These are phyloP conservation scores for Bombyx mori DNA, from an alignment of 1,140 invertebrate genomes.

Conservation along the genomic window DNA sequence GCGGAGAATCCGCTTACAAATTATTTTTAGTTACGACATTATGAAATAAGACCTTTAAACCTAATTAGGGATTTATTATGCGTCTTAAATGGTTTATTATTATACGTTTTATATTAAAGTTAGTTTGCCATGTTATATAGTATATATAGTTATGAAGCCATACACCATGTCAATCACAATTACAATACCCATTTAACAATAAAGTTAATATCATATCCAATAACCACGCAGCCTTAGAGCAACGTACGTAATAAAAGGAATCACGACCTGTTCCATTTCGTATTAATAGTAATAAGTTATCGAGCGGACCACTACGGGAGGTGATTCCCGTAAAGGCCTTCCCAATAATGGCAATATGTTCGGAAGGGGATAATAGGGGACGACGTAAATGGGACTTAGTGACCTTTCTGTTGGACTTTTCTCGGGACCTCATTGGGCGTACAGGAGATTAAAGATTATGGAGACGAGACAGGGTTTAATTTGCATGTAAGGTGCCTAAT, in stretches of 20 bases:
- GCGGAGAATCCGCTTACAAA: too few species aligned
- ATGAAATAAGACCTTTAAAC: too few species aligned
- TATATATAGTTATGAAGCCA: too few species aligned
- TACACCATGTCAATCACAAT: too few species aligned
- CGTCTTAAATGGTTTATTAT: too few species aligned
- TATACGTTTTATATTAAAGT: too few species aligned
- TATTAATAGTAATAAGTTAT: constrained; percentile 27
- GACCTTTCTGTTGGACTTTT: constrained; percentile 22
- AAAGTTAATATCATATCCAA: constrained; percentile 1
- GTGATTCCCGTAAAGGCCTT: constrained; percentile 48
- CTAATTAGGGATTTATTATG: too few species aligned
- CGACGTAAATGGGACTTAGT: constrained; percentile 42
- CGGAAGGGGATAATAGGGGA: constrained; percentile 41
- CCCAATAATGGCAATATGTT: constrained; percentile 49
- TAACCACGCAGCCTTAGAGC: background rate
- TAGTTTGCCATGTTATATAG: too few species aligned
- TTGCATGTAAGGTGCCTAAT: too few species aligned
- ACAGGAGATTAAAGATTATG: constrained; percentile 3
- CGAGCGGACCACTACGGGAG: constrained; percentile 14
- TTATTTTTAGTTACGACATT: too few species aligned
- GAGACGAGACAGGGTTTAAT: background rate
- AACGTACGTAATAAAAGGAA: constrained; percentile 9
- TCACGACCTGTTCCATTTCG: constrained; percentile 11
- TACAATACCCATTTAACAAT: too few species aligned
- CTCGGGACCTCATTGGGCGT: constrained; percentile 2